Percentiles rank a stretch among this genome's conserved stretches.
These are phyloP conservation scores for Neodiprion fabricii DNA, from an alignment of 1,140 invertebrate species.

Conservation along the genomic window DNA sequence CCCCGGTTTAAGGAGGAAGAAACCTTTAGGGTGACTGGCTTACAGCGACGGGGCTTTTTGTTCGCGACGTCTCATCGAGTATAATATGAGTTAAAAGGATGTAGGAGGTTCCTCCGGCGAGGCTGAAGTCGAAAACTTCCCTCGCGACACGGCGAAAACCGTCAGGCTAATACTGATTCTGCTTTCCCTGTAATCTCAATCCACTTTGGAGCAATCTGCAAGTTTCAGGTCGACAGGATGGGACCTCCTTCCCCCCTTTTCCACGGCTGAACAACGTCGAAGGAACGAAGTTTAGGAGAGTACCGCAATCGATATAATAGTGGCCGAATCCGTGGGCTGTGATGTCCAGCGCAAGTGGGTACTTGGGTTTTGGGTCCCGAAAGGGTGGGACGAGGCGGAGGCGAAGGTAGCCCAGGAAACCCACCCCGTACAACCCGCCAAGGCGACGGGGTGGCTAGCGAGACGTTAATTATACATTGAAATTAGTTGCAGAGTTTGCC, in stretches of 20 bases:
- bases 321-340: slow-evolving; percentile 52
- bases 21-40: too few species aligned
- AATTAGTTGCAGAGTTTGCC: slow-evolving; percentile 64
- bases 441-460: slow-evolving; percentile 48
- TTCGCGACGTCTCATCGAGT: too few species aligned
- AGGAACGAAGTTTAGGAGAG: slow-evolving; percentile 56
- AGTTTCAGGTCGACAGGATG: slow-evolving; percentile 38
- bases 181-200: slow-evolving; percentile 50
- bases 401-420: slow-evolving; percentile 26
- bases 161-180: not conserved
- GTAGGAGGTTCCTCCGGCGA: too few species aligned
- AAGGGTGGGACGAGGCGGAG: slow-evolving; percentile 25
- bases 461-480: slow-evolving; percentile 65
- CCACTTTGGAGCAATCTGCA: slow-evolving; percentile 53
- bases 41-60: too few species aligned
- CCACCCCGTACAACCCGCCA: not conserved
- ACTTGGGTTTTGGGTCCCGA: slow-evolving; percentile 4
- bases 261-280: slow-evolving; percentile 42
- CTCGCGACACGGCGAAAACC: too few species aligned
- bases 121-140: too few species aligned
- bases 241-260: not conserved
- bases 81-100: too few species aligned
- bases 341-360: slow-evolving; percentile 45
- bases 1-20: too few species aligned
- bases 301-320: slow-evolving; percentile 61